phyloP scores from a whole-genome alignment of 2,797 vertebrate species.

The Eleutherodactylus coqui region DNA sequence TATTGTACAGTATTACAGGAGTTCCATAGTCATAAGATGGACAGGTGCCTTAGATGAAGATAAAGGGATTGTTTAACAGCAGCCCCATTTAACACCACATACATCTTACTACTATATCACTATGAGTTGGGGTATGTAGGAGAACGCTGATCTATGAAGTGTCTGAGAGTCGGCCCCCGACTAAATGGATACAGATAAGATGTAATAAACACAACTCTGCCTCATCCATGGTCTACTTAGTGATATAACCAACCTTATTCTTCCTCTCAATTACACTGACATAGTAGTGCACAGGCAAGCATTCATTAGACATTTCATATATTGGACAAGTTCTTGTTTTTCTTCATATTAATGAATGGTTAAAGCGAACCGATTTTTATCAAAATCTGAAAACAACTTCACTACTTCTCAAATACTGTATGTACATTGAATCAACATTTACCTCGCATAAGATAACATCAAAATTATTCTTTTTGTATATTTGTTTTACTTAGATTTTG shows the following conservation, averaged over 20 bases:
- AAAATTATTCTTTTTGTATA: conserved; percentile 12
- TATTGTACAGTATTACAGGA: neutral
- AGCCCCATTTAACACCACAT: neutral
- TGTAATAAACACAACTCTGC: neutral
- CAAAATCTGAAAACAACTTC: conserved; percentile 14
- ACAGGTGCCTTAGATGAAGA: neutral
- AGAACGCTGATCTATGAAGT: too few species aligned
- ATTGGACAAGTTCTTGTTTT: neutral
- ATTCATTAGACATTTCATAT: neutral
- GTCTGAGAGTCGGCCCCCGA: too few species aligned
- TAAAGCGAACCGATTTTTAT: conserved; percentile 21
- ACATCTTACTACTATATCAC: neutral
- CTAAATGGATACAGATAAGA: too few species aligned
- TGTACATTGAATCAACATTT: conserved; percentile 26
- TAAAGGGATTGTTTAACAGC: neutral
- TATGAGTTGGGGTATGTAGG: neutral
- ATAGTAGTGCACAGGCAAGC: conserved; percentile 3
- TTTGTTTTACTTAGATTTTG: conserved; percentile 45
- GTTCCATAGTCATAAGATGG: neutral
- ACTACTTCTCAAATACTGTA: neutral
- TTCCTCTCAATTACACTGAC: neutral
- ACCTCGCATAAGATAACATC: neutral
- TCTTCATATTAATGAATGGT: conserved; percentile 13
- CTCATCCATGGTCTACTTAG: neutral
- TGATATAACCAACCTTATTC: neutral